These are phyloP conservation scores for Leptopterna dolabrata DNA, from an alignment of 2,888 invertebrate species.

Conservation along the genomic window DNA sequence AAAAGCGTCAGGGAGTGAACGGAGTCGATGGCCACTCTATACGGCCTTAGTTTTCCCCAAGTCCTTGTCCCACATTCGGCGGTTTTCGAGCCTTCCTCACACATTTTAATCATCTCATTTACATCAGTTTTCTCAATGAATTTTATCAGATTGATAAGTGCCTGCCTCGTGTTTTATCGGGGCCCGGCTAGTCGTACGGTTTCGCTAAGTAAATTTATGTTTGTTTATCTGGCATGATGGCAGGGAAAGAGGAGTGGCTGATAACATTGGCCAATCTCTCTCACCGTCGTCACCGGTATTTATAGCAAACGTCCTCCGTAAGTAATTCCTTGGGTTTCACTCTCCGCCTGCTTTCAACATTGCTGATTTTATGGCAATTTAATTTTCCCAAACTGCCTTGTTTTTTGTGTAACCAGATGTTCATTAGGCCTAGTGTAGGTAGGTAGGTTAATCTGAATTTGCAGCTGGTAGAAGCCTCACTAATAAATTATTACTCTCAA, in stretches of 20 bases:
- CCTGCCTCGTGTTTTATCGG: not conserved
- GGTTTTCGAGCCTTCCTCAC: not conserved
- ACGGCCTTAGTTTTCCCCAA: constrained; percentile 45
- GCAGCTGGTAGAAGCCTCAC: too few species aligned
- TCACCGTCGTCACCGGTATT: constrained; percentile 49
- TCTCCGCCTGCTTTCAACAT: not conserved
- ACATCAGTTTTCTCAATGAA: not conserved
- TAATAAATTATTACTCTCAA: too few species aligned
- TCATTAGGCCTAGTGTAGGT: too few species aligned
- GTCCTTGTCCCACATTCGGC: constrained; percentile 45
- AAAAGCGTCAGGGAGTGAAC: constrained; percentile 31
- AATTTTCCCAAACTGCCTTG: not conserved
- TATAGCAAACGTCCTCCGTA: constrained; percentile 12
- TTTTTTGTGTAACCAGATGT: too few species aligned
- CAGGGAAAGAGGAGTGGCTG: constrained; percentile 46
- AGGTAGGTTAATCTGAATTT: too few species aligned
- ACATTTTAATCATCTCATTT: not conserved
- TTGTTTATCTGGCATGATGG: constrained; percentile 38
- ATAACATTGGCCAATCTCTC: constrained; percentile 40
- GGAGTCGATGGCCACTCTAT: constrained; percentile 38
- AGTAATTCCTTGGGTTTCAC: not conserved
- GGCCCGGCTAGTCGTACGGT: not conserved
- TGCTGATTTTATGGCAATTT: not conserved
- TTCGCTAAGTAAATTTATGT: constrained; percentile 1
- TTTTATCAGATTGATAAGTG: not conserved